Evolutionary conservation across 2,888 invertebrate species (phyloP).

Genomic region (Drosophila fulvimacula): DNA sequence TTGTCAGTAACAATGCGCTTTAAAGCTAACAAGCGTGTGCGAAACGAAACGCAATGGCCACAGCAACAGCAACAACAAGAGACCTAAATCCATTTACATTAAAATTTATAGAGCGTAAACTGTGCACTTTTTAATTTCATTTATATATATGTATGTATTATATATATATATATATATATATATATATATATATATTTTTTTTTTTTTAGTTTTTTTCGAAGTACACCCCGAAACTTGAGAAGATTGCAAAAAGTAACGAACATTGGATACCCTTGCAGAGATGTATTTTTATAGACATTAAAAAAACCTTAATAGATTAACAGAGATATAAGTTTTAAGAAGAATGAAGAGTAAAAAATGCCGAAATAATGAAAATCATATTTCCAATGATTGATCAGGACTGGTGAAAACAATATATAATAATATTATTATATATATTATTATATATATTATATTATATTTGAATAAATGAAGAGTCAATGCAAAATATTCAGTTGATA

Average conservation of each 20-base stretch:
- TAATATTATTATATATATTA: too few relatives aligned
- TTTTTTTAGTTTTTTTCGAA: too few relatives aligned
- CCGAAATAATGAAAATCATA: too few relatives aligned
- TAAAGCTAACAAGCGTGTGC: conserved; percentile 75
- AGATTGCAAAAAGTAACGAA: background rate
- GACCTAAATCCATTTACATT: conserved; percentile 78
- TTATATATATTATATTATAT: too few relatives aligned
- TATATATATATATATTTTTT: conserved; percentile 16
- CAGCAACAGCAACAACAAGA: conserved; percentile 31
- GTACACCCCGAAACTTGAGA: conserved; percentile 47
- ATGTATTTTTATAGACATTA: too few relatives aligned
- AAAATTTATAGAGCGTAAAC: conserved; percentile 82
- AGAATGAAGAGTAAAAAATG: too few relatives aligned
- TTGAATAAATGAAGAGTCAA: too few relatives aligned
- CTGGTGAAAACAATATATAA: too few relatives aligned
- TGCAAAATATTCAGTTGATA: too few relatives aligned
- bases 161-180: conserved; percentile 10
- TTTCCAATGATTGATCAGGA: too few relatives aligned
- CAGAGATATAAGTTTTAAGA: too few relatives aligned
- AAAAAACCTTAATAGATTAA: too few relatives aligned
- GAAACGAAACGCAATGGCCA: conserved; percentile 54
- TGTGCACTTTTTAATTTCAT: conserved; percentile 75
- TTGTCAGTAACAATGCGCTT: conserved; percentile 75
- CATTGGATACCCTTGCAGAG: background rate
- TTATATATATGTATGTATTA: conserved; percentile 31